Conservation (phyloP, 1,140 invertebrate species). For the Sesamia nonagrioides region DNA sequence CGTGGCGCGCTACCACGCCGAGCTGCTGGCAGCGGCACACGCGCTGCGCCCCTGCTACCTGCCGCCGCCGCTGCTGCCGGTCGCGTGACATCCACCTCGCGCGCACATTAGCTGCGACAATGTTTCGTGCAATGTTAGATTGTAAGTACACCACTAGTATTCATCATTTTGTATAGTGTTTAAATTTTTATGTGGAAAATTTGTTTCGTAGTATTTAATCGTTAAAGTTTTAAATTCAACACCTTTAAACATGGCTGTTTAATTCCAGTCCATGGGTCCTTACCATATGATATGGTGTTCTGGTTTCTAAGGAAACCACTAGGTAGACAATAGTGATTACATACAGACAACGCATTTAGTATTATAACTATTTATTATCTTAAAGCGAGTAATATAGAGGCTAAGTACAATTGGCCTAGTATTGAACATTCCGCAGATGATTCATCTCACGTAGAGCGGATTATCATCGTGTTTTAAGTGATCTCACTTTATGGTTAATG, state of each 20-base stretch:
- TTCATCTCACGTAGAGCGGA: slow-evolving; percentile 48
- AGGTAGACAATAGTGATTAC: not conserved
- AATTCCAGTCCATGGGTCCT: not conserved
- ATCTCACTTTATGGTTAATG: slow-evolving; percentile 75
- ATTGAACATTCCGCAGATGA: slow-evolving; percentile 51
- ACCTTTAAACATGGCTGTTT: not conserved
- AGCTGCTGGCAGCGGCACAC: slow-evolving; percentile 79
- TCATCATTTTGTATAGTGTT: slow-evolving; percentile 14
- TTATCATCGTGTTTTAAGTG: slow-evolving; percentile 57
- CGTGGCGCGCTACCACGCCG: slow-evolving; percentile 75
- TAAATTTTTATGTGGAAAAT: not conserved
- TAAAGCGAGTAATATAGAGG: slow-evolving; percentile 44
- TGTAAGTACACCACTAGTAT: slow-evolving; percentile 80
- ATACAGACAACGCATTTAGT: slow-evolving; percentile 39
- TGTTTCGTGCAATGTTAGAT: slow-evolving; percentile 85
- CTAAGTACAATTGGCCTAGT: slow-evolving; percentile 49
- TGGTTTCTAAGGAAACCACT: not conserved
- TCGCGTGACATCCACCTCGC: slow-evolving; percentile 77
- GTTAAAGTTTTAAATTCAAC: slow-evolving; percentile 12
- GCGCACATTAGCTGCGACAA: slow-evolving; percentile 66
- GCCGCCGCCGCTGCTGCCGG: slow-evolving; percentile 78
- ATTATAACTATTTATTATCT: slow-evolving; percentile 43
- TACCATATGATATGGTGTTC: not conserved
- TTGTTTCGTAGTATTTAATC: slow-evolving; percentile 28
- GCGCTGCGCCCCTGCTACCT: slow-evolving; percentile 81